Base-by-base conservation (phyloP, 2,888 invertebrate genomes). In the Sarcophaga caerulescens region DNA sequence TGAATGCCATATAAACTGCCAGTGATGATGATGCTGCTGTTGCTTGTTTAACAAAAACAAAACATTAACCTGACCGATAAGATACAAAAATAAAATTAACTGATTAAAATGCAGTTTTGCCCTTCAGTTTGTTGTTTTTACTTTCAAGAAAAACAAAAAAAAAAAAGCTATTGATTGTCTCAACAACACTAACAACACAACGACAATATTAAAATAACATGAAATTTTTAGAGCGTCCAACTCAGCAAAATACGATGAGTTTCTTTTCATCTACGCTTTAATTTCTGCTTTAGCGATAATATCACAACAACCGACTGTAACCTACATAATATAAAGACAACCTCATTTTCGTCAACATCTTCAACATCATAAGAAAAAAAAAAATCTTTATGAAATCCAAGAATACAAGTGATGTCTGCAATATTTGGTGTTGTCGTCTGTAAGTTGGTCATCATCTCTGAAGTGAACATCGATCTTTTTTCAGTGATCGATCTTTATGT, bases 71-170 rank as follows among this genome's bases (percentile, higher is more conserved):
- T 84, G 70, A 86, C 57, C 86, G 86, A 86, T 86, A 86, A 86
- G 84, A 86, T 86, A 84, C 78, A 84, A 86, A 86, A 84, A 84
- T 70, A 81, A 86, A 84, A 86, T 86, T 81, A 84, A 86, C 84
- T 86, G 86, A 84, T 86, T 86, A 84, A 86, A 84, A 86, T 86
- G 84, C 86, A 81, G 84, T 84, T 80, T 74, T 75, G 69, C 65
- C 71, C 65, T 73, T 77, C 66, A 45, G 59, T 45, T 45, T 62
- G 19, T 69, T 47, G 59, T n/a, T 25, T 25, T 69, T 45, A 21
- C n/a, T 63, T 25, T 35, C 5, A 35, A 35, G 6, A 35, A 35
- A 35, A 35, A 6, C 35, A 35, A 35, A 35, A 35, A 35, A 35
- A 25, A 35, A 35, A 35, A 71, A 71, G 68, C 71, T 76, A 69